These are phyloP conservation scores for Rhabdomys dilectus DNA, from an alignment of 2,113 vertebrate genomes.

Conservation along the genomic window DNA sequence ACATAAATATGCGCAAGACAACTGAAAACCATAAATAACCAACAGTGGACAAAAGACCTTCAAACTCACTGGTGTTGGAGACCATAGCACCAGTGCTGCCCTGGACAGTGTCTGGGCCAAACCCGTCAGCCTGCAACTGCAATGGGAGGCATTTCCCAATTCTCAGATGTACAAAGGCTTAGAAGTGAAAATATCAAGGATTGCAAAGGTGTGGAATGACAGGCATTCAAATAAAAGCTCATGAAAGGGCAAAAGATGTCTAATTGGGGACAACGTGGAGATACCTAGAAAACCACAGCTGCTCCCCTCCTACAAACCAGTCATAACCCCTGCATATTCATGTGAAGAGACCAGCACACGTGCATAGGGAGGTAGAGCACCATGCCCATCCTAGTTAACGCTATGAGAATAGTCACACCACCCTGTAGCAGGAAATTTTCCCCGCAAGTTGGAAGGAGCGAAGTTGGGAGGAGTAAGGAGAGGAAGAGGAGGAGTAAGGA, in stretches of 20 bases:
- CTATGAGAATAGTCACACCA: neutral
- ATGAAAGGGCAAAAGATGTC: neutral
- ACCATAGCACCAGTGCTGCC: neutral
- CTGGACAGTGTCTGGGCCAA: neutral
- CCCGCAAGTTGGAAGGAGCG: too few species aligned
- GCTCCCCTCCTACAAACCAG: neutral
- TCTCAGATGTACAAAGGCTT: neutral
- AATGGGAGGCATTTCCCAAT: neutral
- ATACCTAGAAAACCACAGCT: neutral
- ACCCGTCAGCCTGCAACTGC: neutral
- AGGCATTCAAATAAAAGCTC: neutral
- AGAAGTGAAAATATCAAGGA: constrained; percentile 31
- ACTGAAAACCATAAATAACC: neutral
- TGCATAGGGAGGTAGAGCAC: accelerated
- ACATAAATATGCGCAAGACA: neutral
- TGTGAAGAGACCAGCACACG: neutral
- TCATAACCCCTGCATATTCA: neutral
- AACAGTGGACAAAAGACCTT: neutral
- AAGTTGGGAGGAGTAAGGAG: too few species aligned
- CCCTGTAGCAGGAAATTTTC: too few species aligned
- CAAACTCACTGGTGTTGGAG: neutral
- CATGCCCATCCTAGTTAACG: neutral
- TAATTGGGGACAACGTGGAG: neutral
- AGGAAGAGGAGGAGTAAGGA: too few species aligned
- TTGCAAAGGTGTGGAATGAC: neutral